Evolutionary conservation across 2,888 invertebrate genomes (phyloP).

Genomic region (Epistrophe eligans): DNA sequence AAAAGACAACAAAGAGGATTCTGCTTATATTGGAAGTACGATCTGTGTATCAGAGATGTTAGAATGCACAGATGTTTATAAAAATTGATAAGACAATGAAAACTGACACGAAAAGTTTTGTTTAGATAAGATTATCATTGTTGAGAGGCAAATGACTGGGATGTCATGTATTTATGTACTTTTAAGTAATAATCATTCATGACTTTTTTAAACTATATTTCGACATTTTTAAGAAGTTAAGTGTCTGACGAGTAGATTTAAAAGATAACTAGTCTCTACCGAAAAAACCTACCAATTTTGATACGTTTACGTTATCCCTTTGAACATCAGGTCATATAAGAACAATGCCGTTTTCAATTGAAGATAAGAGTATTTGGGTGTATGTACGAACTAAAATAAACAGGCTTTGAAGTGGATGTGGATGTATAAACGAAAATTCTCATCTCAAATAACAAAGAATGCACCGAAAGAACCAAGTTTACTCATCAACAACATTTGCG

Average conservation of each 20-base stretch:
- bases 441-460: neutral
- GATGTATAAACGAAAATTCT: neutral
- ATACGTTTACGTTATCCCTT: neutral
- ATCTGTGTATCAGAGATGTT: neutral
- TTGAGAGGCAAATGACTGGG: neutral
- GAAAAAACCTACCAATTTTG: neutral
- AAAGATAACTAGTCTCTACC: neutral
- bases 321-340: neutral
- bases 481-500: neutral
- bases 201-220: neutral
- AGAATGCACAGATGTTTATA: neutral
- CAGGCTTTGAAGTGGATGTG: neutral
- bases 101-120: neutral
- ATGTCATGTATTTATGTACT: neutral
- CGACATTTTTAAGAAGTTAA: neutral
- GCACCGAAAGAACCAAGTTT: constrained; percentile 6
- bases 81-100: neutral
- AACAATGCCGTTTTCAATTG: neutral
- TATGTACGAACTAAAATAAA: neutral
- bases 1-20: neutral
- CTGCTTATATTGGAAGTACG: neutral
- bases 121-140: neutral
- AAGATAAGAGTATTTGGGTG: neutral
- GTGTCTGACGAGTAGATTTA: neutral
- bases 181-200: neutral